Evolutionary conservation across 2,113 vertebrate species (phyloP).

Genomic region (Tyrannus savana): DNA sequence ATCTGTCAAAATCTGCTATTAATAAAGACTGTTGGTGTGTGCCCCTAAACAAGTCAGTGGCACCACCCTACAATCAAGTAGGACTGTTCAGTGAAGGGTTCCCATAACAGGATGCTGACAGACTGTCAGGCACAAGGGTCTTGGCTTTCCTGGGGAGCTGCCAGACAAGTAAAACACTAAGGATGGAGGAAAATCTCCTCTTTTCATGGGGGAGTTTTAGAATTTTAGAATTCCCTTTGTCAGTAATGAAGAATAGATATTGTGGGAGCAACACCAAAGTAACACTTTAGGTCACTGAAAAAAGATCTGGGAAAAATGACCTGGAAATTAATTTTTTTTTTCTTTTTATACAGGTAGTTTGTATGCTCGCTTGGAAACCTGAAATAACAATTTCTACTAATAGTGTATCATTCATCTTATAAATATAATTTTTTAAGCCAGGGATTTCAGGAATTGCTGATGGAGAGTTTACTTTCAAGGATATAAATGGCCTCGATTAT

Average conservation of each 20-base stretch:
- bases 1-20: background rate
- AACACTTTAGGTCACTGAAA: constrained; percentile 1
- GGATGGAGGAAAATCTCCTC: background rate
- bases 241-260: background rate
- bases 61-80: background rate
- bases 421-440: constrained; percentile 59
- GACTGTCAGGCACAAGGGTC: background rate
- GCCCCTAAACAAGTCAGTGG: background rate
- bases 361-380: background rate
- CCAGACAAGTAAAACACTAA: background rate
- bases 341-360: background rate
- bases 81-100: background rate
- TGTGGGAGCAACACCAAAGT: background rate
- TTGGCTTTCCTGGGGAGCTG: background rate
- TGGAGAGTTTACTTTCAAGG: constrained; percentile 54
- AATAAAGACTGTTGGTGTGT: too few relatives aligned
- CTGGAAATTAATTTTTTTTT: background rate
- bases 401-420: constrained; percentile 28
- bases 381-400: constrained; percentile 50
- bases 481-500: constrained; percentile 55
- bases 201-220: background rate
- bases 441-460: constrained; percentile 49
- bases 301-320: background rate
- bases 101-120: background rate
- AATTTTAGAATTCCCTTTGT: background rate